phyloP scores from a whole-genome alignment of 2,113 vertebrate species.

The Tor tambroides region DNA sequence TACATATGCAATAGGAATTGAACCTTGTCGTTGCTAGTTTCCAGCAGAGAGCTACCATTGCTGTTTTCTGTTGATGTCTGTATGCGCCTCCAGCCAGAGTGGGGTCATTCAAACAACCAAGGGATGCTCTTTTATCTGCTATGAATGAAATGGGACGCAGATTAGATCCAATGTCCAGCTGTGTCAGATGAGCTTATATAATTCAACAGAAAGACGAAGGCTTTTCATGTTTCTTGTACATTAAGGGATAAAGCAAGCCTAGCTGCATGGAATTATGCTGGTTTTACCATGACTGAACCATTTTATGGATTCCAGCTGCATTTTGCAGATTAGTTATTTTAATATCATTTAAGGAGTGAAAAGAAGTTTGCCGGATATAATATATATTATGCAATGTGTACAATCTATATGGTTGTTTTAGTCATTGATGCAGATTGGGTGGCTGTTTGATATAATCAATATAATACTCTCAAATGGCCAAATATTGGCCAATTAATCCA shows the following conservation, averaged over 20 bases:
- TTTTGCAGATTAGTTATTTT: slow-evolving; percentile 37
- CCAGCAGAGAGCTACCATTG: slow-evolving; percentile 32
- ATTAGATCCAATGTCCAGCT: slow-evolving; percentile 36
- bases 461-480: neutral
- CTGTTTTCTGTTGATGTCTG: slow-evolving; percentile 50
- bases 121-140: slow-evolving; percentile 45
- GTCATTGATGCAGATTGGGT: neutral
- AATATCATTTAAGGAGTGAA: neutral
- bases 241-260: slow-evolving; percentile 38
- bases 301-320: slow-evolving; percentile 28
- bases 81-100: neutral
- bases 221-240: slow-evolving; percentile 40
- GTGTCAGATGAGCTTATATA: slow-evolving; percentile 45
- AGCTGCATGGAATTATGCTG: neutral
- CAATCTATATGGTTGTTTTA: neutral
- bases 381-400: slow-evolving; percentile 3
- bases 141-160: slow-evolving; percentile 42
- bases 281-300: slow-evolving; percentile 35
- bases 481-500: neutral
- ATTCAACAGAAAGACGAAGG: slow-evolving; percentile 24
- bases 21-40: neutral
- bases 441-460: neutral
- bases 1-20: neutral
- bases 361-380: neutral
- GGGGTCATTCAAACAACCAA: slow-evolving; percentile 32